Conservation (phyloP, 2,113 vertebrate species). For the Neodon shergylaensis region DNA sequence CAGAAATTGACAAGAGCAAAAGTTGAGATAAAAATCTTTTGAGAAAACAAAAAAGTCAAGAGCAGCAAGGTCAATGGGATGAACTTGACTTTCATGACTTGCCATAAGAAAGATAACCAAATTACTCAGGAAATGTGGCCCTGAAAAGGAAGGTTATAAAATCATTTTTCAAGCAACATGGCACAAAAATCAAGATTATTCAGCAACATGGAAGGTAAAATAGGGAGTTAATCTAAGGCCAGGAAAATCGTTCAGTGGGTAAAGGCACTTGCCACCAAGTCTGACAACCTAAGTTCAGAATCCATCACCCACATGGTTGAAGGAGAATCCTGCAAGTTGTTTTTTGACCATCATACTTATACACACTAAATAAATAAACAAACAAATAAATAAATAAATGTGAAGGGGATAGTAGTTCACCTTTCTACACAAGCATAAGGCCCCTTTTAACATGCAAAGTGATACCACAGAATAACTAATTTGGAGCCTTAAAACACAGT, state of each 20-base stretch:
- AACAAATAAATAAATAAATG: neutral
- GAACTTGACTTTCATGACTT: conserved; percentile 71
- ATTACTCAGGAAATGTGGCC: conserved; percentile 70
- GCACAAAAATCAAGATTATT: conserved; percentile 55
- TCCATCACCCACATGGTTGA: neutral
- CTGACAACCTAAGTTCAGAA: neutral
- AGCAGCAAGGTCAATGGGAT: conserved; percentile 68
- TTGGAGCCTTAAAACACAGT: conserved; percentile 19
- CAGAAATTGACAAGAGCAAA: conserved; percentile 62
- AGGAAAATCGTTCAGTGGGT: neutral
- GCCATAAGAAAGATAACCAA: conserved; percentile 72
- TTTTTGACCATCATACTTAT: neutral
- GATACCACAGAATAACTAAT: neutral
- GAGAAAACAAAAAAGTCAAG: conserved; percentile 67
- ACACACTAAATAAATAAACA: neutral
- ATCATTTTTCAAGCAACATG: conserved; percentile 62
- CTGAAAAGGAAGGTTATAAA: conserved; percentile 66
- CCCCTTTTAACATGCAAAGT: conserved; percentile 10
- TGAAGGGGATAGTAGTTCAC: neutral
- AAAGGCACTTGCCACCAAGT: neutral
- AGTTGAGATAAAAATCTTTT: conserved; percentile 62
- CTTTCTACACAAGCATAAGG: neutral
- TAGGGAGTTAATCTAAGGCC: neutral
- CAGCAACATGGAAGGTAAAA: conserved; percentile 28
- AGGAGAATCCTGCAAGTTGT: neutral